These are phyloP conservation scores for fruit fly (Drosophila melanogaster) DNA, from an alignment of 1,140 invertebrate genomes.

Conservation along the genomic window Release_6_plus_ISO1_MT NT_033779.5:1070501-1071000, in stretches of 20 bases:
- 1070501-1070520: background rate
- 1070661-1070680: conserved; percentile 29
- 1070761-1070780: conserved; percentile 59
- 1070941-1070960: conserved; percentile 62
- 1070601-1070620: too few species aligned
- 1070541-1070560: too few species aligned
- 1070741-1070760: conserved; percentile 48
- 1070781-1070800: conserved; percentile 61
- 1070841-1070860: conserved; percentile 30
- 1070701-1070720: conserved; percentile 78
- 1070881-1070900: conserved; percentile 72
- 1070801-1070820: conserved; percentile 78
- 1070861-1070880: conserved; percentile 57
- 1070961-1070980: conserved; percentile 44
- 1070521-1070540: background rate
- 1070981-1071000: conserved; percentile 75
- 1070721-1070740: conserved; percentile 67
- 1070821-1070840: conserved; percentile 59
- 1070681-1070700: conserved; percentile 69
- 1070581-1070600: too few species aligned
- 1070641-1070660: conserved; percentile 39
- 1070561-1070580: too few species aligned
- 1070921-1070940: conserved; percentile 37
- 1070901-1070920: conserved; percentile 55
- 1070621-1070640: conserved; percentile 8